These are phyloP conservation scores for Pangasianodon hypophthalmus DNA, from an alignment of 2,113 vertebrate species.

Conservation along the genomic window DNA sequence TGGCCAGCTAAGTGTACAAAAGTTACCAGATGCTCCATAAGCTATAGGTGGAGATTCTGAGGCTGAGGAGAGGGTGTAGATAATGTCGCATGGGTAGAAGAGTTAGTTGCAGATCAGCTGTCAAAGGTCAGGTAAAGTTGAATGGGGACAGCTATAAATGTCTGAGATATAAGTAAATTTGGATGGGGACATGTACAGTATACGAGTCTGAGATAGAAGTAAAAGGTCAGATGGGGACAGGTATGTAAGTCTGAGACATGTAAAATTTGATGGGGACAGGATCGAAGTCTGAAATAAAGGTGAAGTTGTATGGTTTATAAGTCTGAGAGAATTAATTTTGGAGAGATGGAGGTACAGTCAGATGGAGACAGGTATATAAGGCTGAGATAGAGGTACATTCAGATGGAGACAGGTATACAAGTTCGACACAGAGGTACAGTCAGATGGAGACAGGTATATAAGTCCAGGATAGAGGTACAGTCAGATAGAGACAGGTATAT, in stretches of 20 bases:
- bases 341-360: background rate
- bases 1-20: background rate
- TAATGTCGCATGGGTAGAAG: background rate
- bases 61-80: background rate
- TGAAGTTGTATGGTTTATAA: background rate
- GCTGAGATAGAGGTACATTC: too few species aligned
- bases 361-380: background rate
- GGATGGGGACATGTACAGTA: background rate
- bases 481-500: too few species aligned
- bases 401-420: too few species aligned
- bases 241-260: too few species aligned
- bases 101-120: background rate
- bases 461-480: too few species aligned
- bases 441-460: too few species aligned
- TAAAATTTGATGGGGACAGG: too few species aligned
- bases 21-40: background rate
- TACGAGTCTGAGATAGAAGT: too few species aligned
- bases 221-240: background rate
- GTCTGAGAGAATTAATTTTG: background rate
- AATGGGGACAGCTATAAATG: background rate
- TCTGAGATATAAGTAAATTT: background rate
- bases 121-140: background rate
- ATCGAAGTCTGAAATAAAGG: background rate
- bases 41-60: background rate
- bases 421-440: too few species aligned